Evolutionary conservation across 2,113 vertebrate species (phyloP).

Genomic region (Acanthisitta chloris): DNA sequence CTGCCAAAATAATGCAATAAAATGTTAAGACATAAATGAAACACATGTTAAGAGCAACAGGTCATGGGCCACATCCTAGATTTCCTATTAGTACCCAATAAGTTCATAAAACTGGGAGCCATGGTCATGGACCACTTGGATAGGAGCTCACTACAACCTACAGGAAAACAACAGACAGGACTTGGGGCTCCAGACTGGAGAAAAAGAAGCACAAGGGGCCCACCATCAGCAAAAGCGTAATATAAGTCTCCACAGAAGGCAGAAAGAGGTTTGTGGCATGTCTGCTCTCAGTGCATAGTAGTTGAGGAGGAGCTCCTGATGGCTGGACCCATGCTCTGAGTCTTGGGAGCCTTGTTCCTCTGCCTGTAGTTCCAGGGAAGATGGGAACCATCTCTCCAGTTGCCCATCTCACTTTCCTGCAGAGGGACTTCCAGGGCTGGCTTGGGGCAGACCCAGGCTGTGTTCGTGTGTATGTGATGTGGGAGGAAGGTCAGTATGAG

Average conservation of each 20-base stretch:
- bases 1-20: conserved; percentile 34
- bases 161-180: background rate
- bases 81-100: background rate
- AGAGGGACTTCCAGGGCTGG: background rate
- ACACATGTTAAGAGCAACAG: background rate
- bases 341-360: rapidly evolving
- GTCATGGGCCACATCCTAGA: background rate
- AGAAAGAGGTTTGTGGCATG: background rate
- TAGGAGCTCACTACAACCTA: background rate
- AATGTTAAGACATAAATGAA: conserved; percentile 33
- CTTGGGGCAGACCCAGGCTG: background rate
- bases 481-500: background rate
- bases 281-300: background rate
- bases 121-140: background rate
- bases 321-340: rapidly evolving
- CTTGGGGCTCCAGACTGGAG: background rate
- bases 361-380: background rate
- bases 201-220: background rate
- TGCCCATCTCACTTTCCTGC: background rate
- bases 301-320: background rate
- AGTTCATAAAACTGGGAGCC: background rate
- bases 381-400: rapidly evolving
- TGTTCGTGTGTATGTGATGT: background rate
- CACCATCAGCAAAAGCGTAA: background rate
- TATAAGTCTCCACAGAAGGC: background rate